Evolutionary conservation across 2,797 vertebrate genomes (phyloP).

Genomic region (Phrynocephalus vlangalii): DNA sequence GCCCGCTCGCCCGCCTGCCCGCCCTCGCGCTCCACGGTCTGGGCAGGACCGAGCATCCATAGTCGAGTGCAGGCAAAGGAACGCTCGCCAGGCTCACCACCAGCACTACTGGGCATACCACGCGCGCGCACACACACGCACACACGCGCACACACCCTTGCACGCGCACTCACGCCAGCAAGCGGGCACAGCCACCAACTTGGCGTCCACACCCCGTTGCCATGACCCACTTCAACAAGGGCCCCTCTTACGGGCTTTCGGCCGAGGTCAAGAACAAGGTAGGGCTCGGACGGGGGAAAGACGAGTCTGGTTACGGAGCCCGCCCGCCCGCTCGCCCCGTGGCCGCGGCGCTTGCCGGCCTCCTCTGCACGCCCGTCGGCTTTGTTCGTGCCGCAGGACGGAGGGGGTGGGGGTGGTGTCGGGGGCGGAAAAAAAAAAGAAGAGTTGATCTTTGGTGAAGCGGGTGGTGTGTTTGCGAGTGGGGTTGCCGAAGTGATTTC

Average conservation of each 20-base stretch:
- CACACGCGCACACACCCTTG: not conserved
- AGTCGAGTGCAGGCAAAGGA: constrained; percentile 12
- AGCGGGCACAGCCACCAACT: not conserved
- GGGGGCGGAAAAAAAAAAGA: too few relatives aligned
- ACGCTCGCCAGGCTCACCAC: constrained; percentile 15
- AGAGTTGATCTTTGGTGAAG: not conserved
- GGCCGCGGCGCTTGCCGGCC: not conserved
- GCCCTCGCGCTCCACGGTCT: not conserved
- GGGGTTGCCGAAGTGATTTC: too few relatives aligned
- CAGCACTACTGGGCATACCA: not conserved
- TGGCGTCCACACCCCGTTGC: constrained; percentile 26
- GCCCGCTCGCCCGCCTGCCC: not conserved
- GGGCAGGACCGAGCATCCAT: constrained; percentile 32
- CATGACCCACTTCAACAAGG: constrained; percentile 95
- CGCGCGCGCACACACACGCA: not conserved
- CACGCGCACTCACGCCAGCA: not conserved
- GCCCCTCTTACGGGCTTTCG: constrained; percentile 92
- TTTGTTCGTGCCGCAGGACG: constrained; percentile 3
- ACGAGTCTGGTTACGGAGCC: not conserved
- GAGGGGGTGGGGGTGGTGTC: not conserved
- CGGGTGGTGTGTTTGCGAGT: too few relatives aligned
- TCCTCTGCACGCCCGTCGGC: not conserved
- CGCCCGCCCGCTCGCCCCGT: not conserved
- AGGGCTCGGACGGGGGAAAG: constrained; percentile 45
- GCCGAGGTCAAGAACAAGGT: constrained; percentile 96